Evolutionary conservation across 1,140 invertebrate genomes (phyloP), one percentile per base, ranked within the genome.

Genomic region (Colletes gigas): DNA sequence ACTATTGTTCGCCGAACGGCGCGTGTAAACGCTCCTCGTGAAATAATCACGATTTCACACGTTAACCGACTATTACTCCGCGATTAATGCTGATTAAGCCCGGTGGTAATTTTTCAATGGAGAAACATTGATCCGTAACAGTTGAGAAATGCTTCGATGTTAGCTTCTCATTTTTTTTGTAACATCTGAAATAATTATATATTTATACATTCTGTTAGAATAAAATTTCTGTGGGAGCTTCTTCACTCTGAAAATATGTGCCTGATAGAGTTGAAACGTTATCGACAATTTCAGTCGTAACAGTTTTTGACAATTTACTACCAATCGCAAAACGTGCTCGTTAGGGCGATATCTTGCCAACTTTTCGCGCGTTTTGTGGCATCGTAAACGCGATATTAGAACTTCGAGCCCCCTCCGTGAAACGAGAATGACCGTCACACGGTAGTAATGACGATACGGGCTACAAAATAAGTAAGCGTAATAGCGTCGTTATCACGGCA

Each of bases 341-440:
- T 8, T 19, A 4, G 8, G 63, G 19, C 39, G 52, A 14, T 21
- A 41, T 55, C 63, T 67, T 30, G 5, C 4, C 9, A 54, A 54
- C 62, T 70, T 70, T 54, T 52, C 17, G 15, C 12, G n/a, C 44
- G 54, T 10, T 65, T 71, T 50, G 50, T 14, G 60, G 10, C 14
- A 47, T 68, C 54, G 60, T 79, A 66, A 79, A 79, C 50, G 60
- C 59, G 39, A 79, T 79, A 79, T 79, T 72, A 72, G 50, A 57
- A 72, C 8, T 65, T 55, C 5, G 60, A 52, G 17, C 15, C 39
- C 10, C 9, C 3, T 14, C 21, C 21, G 47, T 50, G 47, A 65
- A 73, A 47, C 17, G 65, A 62, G 47, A 6, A n/a, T 3, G 9
- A 39, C 14, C 17, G 21, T 19, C 17, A 17, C 62, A n/a, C 4